Evolutionary conservation across 2,113 vertebrate species (phyloP).

Genomic region (Ahaetulla prasina): DNA sequence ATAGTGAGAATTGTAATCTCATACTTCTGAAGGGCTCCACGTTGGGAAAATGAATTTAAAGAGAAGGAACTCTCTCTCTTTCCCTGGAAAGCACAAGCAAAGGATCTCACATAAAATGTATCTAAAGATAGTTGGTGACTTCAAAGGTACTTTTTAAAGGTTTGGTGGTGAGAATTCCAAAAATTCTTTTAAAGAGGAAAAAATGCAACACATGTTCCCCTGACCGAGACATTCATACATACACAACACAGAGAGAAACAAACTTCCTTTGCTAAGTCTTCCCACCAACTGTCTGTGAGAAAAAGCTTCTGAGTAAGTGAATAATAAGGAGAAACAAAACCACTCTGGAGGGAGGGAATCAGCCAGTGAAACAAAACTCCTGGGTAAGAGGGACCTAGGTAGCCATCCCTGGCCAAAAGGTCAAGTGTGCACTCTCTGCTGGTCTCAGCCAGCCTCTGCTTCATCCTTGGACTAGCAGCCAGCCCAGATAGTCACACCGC

Average conservation of each 20-base stretch:
- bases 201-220: background rate
- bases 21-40: background rate
- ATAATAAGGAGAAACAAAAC: background rate
- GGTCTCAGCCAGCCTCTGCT: background rate
- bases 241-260: background rate
- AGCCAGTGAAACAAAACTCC: background rate
- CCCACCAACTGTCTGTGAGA: background rate
- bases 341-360: background rate
- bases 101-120: background rate
- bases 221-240: background rate
- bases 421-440: background rate
- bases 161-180: no score
- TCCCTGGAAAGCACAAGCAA: background rate
- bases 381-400: background rate
- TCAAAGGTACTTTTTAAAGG: background rate
- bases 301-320: background rate
- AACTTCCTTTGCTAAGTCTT: background rate
- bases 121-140: background rate
- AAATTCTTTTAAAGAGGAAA: background rate
- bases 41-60: background rate
- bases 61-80: background rate
- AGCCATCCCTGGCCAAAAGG: background rate
- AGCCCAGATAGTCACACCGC: background rate
- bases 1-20: background rate
- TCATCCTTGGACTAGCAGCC: background rate